Evolutionary conservation across 23 tunicate genomes (phyloP).

Genomic region (Styela plicata): DNA sequence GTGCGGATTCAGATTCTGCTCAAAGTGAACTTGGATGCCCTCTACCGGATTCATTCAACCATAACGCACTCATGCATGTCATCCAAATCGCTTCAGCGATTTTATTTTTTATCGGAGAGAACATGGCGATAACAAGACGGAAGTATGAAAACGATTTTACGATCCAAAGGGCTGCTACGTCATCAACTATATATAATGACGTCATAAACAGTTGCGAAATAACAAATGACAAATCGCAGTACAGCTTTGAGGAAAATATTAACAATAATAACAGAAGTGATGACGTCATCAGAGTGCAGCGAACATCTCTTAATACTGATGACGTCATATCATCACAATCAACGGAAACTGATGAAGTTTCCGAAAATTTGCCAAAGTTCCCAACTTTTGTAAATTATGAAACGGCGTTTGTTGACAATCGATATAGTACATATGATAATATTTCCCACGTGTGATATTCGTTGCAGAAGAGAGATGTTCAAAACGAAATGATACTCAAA

Average conservation of each 20-base stretch:
- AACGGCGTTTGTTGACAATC: not conserved
- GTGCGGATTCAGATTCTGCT: constrained; percentile 53
- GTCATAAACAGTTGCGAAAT: constrained; percentile 1
- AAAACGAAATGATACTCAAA: no score
- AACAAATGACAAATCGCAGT: not conserved
- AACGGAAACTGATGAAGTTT: no score
- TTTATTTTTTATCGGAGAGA: constrained; percentile 47
- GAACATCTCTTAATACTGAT: no score
- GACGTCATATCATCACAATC: no score
- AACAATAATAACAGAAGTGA: constrained; percentile 13
- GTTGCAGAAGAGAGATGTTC: no score
- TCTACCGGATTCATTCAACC: constrained; percentile 84
- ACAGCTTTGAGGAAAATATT: not conserved
- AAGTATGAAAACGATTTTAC: not conserved
- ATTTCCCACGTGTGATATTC: no score
- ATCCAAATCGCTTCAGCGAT: constrained; percentile 34
- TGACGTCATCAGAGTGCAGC: no score
- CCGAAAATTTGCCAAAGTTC: no score
- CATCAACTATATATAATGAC: constrained; percentile 14
- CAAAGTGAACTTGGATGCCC: constrained; percentile 66
- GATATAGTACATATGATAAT: not conserved
- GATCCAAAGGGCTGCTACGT: not conserved
- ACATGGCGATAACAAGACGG: constrained; percentile 26
- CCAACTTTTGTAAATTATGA: not conserved
- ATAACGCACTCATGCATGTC: constrained; percentile 82